Conservation (phyloP, 2,888 invertebrate species). For the Alentia gelatinosa region DNA sequence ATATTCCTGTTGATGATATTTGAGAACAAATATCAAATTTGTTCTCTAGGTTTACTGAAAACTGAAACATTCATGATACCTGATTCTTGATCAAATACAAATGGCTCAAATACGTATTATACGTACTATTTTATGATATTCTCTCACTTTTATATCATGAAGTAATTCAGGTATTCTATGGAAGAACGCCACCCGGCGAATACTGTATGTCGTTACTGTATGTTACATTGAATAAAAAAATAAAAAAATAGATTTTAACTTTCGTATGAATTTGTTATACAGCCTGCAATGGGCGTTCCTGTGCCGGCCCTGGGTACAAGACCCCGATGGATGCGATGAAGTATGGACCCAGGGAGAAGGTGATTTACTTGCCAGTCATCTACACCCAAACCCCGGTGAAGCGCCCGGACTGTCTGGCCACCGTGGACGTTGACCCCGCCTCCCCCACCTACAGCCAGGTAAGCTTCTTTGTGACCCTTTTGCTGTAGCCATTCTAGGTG, state of each 20-base stretch:
- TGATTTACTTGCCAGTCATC: constrained; percentile 94
- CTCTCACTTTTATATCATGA: background rate
- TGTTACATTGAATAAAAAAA: background rate
- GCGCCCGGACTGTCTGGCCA: constrained; percentile 91
- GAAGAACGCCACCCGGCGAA: background rate
- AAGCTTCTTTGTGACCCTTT: no score
- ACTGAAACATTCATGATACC: no score
- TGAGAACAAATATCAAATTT: no score
- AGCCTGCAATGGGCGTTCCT: constrained; percentile 65
- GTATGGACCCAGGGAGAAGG: constrained; percentile 89
- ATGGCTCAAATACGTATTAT: no score
- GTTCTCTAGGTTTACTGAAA: no score
- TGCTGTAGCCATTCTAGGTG: no score
- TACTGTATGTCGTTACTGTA: background rate
- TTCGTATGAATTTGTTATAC: background rate
- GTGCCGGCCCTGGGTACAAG: constrained; percentile 82
- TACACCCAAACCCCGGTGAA: constrained; percentile 80
- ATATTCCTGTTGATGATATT: no score
- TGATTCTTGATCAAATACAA: no score
- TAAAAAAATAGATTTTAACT: background rate
- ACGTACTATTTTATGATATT: background rate
- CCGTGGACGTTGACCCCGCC: constrained; percentile 93
- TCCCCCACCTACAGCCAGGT: constrained; percentile 93
- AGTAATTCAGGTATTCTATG: background rate
- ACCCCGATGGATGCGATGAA: constrained; percentile 87